Evolutionary conservation across 53 echinoderm and acorn worm species (phyloP), one percentile per base, ranked within the genome.

Genomic region (Actinopyga echinites): DNA sequence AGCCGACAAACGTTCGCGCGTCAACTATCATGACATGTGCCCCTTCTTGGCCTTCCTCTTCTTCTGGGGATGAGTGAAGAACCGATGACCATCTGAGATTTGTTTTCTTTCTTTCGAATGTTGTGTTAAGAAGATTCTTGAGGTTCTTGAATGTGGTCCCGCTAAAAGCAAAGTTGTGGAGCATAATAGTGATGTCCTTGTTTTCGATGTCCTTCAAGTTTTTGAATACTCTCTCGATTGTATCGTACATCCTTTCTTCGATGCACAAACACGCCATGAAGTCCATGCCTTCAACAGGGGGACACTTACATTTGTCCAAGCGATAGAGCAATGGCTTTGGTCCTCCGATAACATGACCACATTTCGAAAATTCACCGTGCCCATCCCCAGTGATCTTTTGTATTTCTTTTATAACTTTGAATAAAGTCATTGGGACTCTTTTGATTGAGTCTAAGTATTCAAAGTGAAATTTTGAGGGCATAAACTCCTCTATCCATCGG

Each of bases 261-360:
- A 80, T 29, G 62, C 81, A 80, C 8, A 23, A 21, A 24, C 81
- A 80, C 26, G 35, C 36, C 63, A 80, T 59, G 31, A 17, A 62
- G 42, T 62, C 60, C 10, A 62, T 30, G 44, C 19, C 31, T 21
- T 59, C 58, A 20, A 1, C 20, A 15, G 23, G 26, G 6, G 60
- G 31, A 45, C 81, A 80, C 8, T 32, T 2, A 13, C 81, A 80
- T 21, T 35, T 23, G 6, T 35, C 31, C 21, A 80, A 34, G 5
- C 81, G 81, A 57, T 61, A 80, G 21, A 80, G 44, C 62, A 80
- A 23, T 0, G 81, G 81, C 37, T 59, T 80, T 34, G 58, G 58
- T 23, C 81, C 81, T 11, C 60, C 81, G 37, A 62, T 80, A 6
- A 80, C 81, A 24, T 80, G 81, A 62, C 81, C 81, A 25, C 81